A percentile compares a stretch with the other conserved stretches of the same genome.
Conservation (phyloP, 2,113 vertebrate species). For the Suncus etruscus region DNA sequence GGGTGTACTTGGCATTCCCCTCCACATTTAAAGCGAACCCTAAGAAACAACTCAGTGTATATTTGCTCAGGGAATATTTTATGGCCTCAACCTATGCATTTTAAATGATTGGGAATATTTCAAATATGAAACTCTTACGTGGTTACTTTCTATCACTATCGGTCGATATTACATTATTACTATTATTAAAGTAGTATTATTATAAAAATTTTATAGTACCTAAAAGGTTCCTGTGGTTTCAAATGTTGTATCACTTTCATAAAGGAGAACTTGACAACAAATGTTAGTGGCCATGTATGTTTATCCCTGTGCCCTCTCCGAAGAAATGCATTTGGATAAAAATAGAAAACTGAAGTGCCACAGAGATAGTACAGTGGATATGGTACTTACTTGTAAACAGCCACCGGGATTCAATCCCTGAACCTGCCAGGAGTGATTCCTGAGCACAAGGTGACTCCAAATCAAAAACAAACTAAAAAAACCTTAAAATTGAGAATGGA, state of each 20-base stretch:
- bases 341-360: too few relatives aligned
- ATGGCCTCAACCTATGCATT: neutral
- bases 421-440: too few relatives aligned
- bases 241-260: constrained; percentile 51
- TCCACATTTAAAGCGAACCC: neutral
- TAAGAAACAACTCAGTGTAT: neutral
- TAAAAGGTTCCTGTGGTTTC: constrained; percentile 31
- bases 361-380: too few relatives aligned
- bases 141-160: constrained; percentile 19
- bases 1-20: neutral
- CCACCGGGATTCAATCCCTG: too few relatives aligned
- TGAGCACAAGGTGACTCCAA: too few relatives aligned
- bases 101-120: constrained; percentile 40
- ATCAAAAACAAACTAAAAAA: too few relatives aligned
- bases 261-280: constrained; percentile 30
- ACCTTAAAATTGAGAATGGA: neutral
- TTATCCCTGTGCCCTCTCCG: too few relatives aligned
- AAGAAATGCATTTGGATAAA: too few relatives aligned
- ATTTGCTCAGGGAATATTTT: neutral
- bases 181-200: neutral
- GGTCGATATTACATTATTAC: constrained; percentile 8
- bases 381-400: too few relatives aligned
- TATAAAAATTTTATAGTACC: constrained; percentile 19
- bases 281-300: neutral
- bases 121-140: neutral